Conservation (phyloP, 2,888 invertebrate species). For the Melieria crassipennis region DNA sequence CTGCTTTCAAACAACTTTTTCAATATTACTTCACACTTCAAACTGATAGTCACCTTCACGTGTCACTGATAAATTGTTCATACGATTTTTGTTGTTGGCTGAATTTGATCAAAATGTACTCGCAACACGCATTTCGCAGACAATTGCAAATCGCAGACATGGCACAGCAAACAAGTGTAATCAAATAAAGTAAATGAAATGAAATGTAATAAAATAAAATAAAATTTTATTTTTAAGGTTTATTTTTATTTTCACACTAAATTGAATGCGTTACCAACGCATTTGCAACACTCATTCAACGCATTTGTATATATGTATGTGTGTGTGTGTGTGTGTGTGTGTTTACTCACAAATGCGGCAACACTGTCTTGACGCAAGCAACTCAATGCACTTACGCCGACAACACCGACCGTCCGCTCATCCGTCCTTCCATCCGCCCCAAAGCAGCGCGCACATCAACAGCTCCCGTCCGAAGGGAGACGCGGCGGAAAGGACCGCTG, state of each 20-base stretch:
- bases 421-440: neutral
- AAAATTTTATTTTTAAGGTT: conserved; percentile 15
- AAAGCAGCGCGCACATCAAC: neutral
- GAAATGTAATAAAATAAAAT: conserved; percentile 24
- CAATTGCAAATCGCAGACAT: no score
- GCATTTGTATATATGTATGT: neutral
- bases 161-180: conserved; percentile 10
- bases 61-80: no score
- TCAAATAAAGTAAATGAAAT: conserved; percentile 27
- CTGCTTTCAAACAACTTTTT: no score
- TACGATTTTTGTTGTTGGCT: no score
- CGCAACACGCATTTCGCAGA: no score
- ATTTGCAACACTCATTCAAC: neutral
- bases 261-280: conserved; percentile 19
- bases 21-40: no score
- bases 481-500: no score
- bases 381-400: neutral
- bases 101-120: no score
- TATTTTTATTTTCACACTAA: conserved; percentile 18
- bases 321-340: neutral
- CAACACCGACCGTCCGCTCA: neutral
- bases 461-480: neutral
- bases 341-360: neutral
- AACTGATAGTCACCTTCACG: no score
- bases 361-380: neutral